phyloP scores from a whole-genome alignment of 2,888 invertebrate species.

The Synergus umbraculus region DNA sequence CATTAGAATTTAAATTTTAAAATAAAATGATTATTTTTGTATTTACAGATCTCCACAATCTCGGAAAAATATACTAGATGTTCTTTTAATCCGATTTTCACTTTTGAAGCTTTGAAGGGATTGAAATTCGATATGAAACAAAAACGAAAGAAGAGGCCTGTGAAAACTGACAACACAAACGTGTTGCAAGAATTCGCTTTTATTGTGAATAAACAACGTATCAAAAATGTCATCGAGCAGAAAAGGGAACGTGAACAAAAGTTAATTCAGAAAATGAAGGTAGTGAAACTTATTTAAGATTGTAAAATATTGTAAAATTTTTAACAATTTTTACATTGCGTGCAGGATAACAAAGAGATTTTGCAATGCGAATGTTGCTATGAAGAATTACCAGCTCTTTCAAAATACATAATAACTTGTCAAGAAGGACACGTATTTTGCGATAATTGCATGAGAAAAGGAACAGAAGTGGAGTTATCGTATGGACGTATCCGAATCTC shows the following conservation, averaged over 20 bases:
- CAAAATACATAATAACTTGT: constrained; percentile 67
- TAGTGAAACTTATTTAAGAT: constrained; percentile 38
- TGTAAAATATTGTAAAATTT: not conserved
- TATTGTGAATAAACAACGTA: constrained; percentile 66
- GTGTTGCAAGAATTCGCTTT: constrained; percentile 67
- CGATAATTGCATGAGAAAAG: constrained; percentile 76
- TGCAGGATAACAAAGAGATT: constrained; percentile 68
- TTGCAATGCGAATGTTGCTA: constrained; percentile 80
- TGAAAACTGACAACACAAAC: not conserved
- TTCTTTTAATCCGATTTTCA: not conserved
- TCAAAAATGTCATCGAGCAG: constrained; percentile 66
- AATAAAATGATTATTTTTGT: constrained; percentile 6
- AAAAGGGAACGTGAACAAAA: constrained; percentile 66
- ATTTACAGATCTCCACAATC: constrained; percentile 17
- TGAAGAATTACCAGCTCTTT: constrained; percentile 73
- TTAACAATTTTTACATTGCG: not conserved
- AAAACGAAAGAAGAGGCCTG: not conserved
- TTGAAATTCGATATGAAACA: not conserved
- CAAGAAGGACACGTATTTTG: constrained; percentile 77
- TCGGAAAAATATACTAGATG: not conserved
- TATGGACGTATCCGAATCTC: constrained; percentile 76
- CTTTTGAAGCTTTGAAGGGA: not conserved
- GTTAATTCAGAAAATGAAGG: constrained; percentile 70
- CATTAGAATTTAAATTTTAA: not conserved
- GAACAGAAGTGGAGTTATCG: constrained; percentile 75